Base-by-base conservation (phyloP, 64 coral and sea anemone genomes). In the Cladopsammia gracilis region DNA sequence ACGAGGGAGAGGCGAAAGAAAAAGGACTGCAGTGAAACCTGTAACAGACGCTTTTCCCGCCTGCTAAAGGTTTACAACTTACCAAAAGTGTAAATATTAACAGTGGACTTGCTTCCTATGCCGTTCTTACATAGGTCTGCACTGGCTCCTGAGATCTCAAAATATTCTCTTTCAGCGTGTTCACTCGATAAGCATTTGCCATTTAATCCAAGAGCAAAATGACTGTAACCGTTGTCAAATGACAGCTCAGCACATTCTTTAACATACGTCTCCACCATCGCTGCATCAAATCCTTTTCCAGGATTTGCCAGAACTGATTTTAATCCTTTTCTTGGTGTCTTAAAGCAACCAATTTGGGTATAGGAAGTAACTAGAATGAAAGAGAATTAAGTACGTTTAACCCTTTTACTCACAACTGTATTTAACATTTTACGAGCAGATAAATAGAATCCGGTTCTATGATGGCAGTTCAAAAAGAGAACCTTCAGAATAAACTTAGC, bases 131-230 rank as follows among this genome's bases (percentile, higher is more conserved):
- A 72, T 9, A 43, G 13, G 4, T 72, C 11, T 26, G 70, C 10
- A 3, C 9, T 43, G 34, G 70, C 15, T 10, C 25, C 70, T 43
- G 7, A 9, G 34, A 43, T 72, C 70, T 4, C 25, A 14, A 15
- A 42, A 34, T 72, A 72, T 12, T 43, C 25, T 26, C 44, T 72
- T 13, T 72, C 12, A 56, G 77, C 57, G 7, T 15, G 19, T 25
- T n/a, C 81, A 26, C 62, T 60, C 3, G 52, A 85, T 7, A 77
- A 79, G 24, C 88, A 90, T 5, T 64, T 90, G 6, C 88, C 88
- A 23, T 78, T 79, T 10, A 49, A 8, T 7, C 74, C 88, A 5
- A 90, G 10, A 48, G 88, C 88, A 78, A 90, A 90, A 50, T 90
- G 62, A 15, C 10, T 90, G 58, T 61, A 90, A 9, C 73, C 73